phyloP scores from a whole-genome alignment of 2,797 vertebrate species.

The Sorex maritimensis region DNA sequence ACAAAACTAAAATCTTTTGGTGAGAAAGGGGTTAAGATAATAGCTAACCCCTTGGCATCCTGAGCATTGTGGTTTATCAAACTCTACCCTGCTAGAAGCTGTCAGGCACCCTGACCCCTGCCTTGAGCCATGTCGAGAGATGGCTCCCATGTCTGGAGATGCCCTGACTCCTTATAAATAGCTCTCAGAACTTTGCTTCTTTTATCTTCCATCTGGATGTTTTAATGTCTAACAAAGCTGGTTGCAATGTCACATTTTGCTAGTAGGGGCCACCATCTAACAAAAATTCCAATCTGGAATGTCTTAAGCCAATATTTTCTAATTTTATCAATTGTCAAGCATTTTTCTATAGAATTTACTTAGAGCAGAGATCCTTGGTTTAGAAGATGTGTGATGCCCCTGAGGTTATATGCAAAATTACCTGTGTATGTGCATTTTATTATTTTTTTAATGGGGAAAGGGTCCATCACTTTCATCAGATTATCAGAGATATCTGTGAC shows the following conservation, averaged over 20 bases:
- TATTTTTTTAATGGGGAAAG: slow-evolving; percentile 16
- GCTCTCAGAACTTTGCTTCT: slow-evolving; percentile 79
- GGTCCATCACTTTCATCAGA: slow-evolving; percentile 77
- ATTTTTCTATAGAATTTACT: slow-evolving; percentile 54
- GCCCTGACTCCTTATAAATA: slow-evolving; percentile 80
- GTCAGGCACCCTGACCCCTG: slow-evolving; percentile 80
- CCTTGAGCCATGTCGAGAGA: slow-evolving; percentile 77
- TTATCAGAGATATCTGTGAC: slow-evolving; percentile 81
- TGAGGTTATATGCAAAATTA: slow-evolving; percentile 81
- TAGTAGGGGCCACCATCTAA: slow-evolving; percentile 81
- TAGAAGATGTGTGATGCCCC: slow-evolving; percentile 81
- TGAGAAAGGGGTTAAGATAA: slow-evolving; percentile 85
- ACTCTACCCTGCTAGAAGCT: slow-evolving; percentile 85
- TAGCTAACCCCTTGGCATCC: slow-evolving; percentile 85
- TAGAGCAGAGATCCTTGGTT: slow-evolving; percentile 78
- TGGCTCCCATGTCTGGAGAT: slow-evolving; percentile 80
- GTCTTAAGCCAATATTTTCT: slow-evolving; percentile 72
- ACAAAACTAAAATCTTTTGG: slow-evolving; percentile 87
- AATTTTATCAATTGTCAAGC: slow-evolving; percentile 71
- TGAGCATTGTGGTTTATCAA: slow-evolving; percentile 84
- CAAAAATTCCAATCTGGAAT: slow-evolving; percentile 75
- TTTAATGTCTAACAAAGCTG: slow-evolving; percentile 80
- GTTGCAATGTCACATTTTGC: slow-evolving; percentile 79
- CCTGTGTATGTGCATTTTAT: slow-evolving; percentile 57
- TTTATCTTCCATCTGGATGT: slow-evolving; percentile 78